phyloP scores from a whole-genome alignment of 2,113 vertebrate species.

The Phoxinus phoxinus region DNA sequence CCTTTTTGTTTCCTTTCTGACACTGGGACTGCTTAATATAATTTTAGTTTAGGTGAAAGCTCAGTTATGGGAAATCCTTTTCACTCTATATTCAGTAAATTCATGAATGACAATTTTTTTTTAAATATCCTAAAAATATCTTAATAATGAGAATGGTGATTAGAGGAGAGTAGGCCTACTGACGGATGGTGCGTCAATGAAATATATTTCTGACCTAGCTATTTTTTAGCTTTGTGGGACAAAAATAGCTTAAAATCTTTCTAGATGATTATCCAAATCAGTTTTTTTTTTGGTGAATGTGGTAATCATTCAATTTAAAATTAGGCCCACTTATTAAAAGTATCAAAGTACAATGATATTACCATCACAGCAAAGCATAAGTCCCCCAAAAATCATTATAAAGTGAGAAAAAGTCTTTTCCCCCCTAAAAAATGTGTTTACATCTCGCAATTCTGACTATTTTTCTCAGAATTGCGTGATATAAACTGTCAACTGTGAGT shows the following conservation, averaged over 20 bases:
- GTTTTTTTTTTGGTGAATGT: not conserved
- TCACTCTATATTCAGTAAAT: not conserved
- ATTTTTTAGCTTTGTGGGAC: slow-evolving; percentile 2
- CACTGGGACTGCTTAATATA: not conserved
- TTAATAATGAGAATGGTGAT: slow-evolving; percentile 17
- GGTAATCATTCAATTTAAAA: not conserved
- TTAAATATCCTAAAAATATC: not conserved
- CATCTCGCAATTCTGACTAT: no score
- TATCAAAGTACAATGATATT: not conserved
- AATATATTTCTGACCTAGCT: not conserved
- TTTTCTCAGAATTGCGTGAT: no score
- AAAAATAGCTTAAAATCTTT: not conserved
- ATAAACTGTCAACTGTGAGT: no score
- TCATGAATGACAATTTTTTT: not conserved
- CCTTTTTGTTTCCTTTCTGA: not conserved
- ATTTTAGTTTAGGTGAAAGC: not conserved
- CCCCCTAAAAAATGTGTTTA: no score
- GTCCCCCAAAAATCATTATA: not conserved
- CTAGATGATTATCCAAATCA: not conserved
- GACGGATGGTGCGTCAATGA: not conserved
- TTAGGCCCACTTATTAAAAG: not conserved
- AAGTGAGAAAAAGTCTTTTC: not conserved
- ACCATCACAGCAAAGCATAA: not conserved
- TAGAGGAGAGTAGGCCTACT: not conserved
- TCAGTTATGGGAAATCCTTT: not conserved